phyloP scores from a whole-genome alignment of 2,113 vertebrate genomes.

The Microtus ochrogaster region DNA sequence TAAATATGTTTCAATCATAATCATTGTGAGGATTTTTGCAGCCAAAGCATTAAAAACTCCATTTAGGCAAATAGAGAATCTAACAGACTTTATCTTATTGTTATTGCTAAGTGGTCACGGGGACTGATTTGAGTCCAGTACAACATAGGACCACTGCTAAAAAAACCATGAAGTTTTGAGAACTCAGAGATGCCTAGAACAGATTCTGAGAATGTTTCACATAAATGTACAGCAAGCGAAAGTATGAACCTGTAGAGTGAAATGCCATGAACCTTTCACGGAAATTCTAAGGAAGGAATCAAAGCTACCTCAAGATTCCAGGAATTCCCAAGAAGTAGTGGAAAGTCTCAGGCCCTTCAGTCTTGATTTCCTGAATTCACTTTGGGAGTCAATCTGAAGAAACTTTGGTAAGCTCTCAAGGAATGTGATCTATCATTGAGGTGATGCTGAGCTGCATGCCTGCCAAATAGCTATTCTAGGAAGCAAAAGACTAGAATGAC shows the following conservation, averaged over 20 bases:
- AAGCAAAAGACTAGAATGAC: conserved; percentile 13
- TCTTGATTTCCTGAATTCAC: neutral
- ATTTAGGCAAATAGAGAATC: neutral
- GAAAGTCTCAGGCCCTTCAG: neutral
- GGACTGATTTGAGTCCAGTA: neutral
- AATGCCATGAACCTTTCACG: neutral
- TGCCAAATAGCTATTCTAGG: neutral
- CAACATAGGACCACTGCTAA: neutral
- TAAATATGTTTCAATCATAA: neutral
- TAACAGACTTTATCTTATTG: conserved; percentile 26
- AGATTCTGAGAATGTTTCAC: neutral
- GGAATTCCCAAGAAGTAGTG: neutral
- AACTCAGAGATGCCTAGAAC: neutral
- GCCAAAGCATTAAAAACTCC: neutral
- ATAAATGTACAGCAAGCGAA: neutral
- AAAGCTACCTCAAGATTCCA: neutral
- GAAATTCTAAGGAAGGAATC: neutral
- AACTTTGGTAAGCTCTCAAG: neutral
- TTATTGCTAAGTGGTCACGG: neutral
- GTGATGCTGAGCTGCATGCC: neutral
- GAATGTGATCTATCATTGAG: neutral
- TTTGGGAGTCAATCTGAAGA: neutral
- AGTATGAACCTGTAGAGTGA: neutral
- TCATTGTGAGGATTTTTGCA: neutral
- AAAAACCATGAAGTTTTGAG: neutral